Evolutionary conservation across 2,797 vertebrate species (phyloP).

Genomic region (Aphelocoma californica): DNA sequence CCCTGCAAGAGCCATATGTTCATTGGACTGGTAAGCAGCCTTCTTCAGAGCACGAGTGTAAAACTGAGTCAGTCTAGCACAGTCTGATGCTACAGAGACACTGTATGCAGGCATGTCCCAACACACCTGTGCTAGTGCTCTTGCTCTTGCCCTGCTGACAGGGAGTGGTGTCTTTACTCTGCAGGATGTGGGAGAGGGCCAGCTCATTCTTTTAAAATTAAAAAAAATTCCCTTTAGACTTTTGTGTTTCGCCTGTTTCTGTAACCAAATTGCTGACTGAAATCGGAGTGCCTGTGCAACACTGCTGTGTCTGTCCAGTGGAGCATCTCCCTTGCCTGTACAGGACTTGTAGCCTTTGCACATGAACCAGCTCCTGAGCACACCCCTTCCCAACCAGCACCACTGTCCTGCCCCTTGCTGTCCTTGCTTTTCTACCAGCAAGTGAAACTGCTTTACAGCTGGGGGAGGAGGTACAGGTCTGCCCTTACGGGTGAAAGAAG

Average conservation of each 20-base stretch:
- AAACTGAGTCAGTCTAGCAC: neutral
- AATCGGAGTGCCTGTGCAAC: neutral
- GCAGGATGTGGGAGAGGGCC: neutral
- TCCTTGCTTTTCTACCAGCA: neutral
- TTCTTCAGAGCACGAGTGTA: neutral
- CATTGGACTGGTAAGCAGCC: neutral
- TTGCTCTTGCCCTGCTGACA: neutral
- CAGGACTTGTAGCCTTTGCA: neutral
- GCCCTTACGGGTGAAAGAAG: accelerated
- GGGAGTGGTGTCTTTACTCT: neutral
- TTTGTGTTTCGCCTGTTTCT: neutral
- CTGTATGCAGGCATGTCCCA: neutral
- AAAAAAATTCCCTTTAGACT: neutral
- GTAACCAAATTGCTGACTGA: neutral
- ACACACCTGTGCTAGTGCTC: neutral
- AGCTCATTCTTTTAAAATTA: neutral
- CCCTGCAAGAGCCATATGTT: neutral
- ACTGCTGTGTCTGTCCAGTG: accelerated
- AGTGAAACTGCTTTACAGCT: neutral
- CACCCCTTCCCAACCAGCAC: neutral
- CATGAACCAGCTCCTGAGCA: neutral
- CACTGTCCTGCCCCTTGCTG: neutral
- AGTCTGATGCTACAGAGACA: neutral
- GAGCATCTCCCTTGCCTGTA: neutral
- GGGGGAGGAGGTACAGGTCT: neutral